These are phyloP conservation scores for Eucidaris tribuloides DNA, from an alignment of 35 echinoderm and acorn worm genomes.

Conservation along the genomic window DNA sequence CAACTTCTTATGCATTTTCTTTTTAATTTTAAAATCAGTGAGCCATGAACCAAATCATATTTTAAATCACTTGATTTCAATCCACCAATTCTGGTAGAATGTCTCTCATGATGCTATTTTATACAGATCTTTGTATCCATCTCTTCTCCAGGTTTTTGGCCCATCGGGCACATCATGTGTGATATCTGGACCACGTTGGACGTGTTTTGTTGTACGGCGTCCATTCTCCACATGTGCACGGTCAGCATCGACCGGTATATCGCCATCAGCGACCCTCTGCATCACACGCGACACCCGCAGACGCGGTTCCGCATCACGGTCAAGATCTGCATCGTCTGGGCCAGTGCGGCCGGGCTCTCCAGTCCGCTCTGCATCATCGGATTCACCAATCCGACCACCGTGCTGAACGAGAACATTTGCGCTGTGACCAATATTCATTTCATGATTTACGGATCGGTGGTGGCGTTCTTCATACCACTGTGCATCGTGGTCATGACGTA, in stretches of 20 bases:
- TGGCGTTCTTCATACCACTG: slow-evolving; percentile 79
- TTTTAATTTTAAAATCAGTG: too few relatives aligned
- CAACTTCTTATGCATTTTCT: too few relatives aligned
- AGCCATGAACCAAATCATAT: too few relatives aligned
- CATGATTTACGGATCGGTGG: slow-evolving; percentile 71
- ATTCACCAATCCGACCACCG: slow-evolving; percentile 3
- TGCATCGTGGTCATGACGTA: slow-evolving; percentile 65
- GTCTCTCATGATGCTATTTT: too few relatives aligned
- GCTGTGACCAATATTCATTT: slow-evolving; percentile 60
- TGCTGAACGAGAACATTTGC: slow-evolving; percentile 49
- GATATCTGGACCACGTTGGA: slow-evolving; percentile 69
- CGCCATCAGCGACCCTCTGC: slow-evolving; percentile 66
- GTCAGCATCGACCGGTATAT: slow-evolving; percentile 79
- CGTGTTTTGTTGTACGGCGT: slow-evolving; percentile 83
- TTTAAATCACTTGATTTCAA: too few relatives aligned
- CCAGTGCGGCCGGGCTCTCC: slow-evolving; percentile 46
- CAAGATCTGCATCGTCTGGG: slow-evolving; percentile 75
- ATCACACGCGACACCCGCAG: slow-evolving; percentile 2
- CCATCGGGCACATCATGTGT: slow-evolving; percentile 44
- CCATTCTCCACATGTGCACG: slow-evolving; percentile 85
- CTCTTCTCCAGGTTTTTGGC: slow-evolving; percentile 57
- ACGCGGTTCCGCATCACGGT: slow-evolving; percentile 16
- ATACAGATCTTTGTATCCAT: too few relatives aligned
- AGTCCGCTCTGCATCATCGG: slow-evolving; percentile 70
- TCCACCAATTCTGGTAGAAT: too few relatives aligned